Percentiles rank a stretch among this genome's conserved stretches.
Conservation (phyloP, 2,113 vertebrate species). For the Sinosuthora webbiana region DNA sequence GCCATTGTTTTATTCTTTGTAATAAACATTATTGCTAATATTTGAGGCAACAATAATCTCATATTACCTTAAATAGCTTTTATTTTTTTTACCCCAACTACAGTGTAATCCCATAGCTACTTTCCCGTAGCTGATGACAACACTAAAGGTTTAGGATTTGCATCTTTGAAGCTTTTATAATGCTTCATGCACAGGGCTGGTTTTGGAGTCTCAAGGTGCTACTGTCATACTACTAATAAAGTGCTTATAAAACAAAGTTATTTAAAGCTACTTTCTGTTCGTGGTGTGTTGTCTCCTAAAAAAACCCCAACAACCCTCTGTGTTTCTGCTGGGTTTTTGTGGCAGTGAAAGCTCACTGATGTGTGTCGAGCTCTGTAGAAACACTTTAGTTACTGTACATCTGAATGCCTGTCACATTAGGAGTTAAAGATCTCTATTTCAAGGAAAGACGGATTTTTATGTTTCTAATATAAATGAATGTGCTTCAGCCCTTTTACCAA, state of each 20-base stretch:
- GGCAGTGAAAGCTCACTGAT: not conserved
- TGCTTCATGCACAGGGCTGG: not conserved
- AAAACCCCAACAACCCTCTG: not conserved
- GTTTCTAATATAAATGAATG: constrained; percentile 64
- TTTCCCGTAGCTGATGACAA: not conserved
- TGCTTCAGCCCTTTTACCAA: constrained; percentile 67
- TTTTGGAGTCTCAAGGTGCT: not conserved
- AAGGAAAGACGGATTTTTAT: constrained; percentile 36
- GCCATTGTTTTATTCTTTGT: not conserved
- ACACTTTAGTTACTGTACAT: constrained; percentile 1
- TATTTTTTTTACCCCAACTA: not conserved
- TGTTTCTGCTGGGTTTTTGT: not conserved
- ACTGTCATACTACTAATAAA: not conserved
- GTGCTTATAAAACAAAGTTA: not conserved
- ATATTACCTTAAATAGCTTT: not conserved
- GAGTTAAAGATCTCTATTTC: constrained; percentile 48
- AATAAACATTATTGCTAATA: not conserved
- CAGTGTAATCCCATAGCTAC: not conserved
- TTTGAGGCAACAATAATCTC: not conserved
- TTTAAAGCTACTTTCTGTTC: constrained; percentile 23
- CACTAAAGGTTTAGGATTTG: not conserved
- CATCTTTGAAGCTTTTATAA: not conserved
- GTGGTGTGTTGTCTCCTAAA: not conserved
- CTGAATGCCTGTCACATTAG: not conserved
- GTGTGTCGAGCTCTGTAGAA: not conserved